phyloP scores from a whole-genome alignment of 2,113 vertebrate species.

The Chelonoidis abingdonii region DNA sequence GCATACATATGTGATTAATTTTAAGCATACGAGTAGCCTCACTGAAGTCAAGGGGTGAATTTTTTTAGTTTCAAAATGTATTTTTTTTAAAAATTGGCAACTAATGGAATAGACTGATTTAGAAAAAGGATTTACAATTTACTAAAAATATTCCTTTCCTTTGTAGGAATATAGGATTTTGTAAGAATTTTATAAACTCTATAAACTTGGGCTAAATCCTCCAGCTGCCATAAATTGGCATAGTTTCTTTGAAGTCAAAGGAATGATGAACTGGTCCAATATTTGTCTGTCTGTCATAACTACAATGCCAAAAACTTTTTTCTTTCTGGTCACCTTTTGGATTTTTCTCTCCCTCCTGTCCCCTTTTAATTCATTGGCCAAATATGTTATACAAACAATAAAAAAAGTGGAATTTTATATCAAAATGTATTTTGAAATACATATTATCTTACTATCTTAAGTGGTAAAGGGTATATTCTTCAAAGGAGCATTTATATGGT shows the following conservation, averaged over 20 bases:
- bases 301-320: not conserved
- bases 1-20: slow-evolving; percentile 2
- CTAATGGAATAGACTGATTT: slow-evolving; percentile 9
- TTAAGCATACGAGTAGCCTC: slow-evolving; percentile 22
- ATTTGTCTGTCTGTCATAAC: not conserved
- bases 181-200: not conserved
- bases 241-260: not conserved
- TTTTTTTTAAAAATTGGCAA: slow-evolving; percentile 4
- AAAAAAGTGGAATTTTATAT: not conserved
- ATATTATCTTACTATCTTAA: not conserved
- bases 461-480: not conserved
- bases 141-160: not conserved
- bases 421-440: not conserved
- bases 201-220: not conserved
- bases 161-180: not conserved
- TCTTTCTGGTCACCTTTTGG: not conserved
- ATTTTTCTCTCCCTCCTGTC: not conserved
- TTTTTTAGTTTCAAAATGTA: slow-evolving; percentile 30
- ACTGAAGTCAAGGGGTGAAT: slow-evolving; percentile 30
- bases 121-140: slow-evolving; percentile 13
- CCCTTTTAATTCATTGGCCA: not conserved
- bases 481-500: not conserved
- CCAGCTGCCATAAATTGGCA: not conserved
- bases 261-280: not conserved
- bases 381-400: too few relatives aligned